These are phyloP conservation scores for Limenitis camilla DNA, from an alignment of 2,888 invertebrate species.

Conservation along the genomic window DNA sequence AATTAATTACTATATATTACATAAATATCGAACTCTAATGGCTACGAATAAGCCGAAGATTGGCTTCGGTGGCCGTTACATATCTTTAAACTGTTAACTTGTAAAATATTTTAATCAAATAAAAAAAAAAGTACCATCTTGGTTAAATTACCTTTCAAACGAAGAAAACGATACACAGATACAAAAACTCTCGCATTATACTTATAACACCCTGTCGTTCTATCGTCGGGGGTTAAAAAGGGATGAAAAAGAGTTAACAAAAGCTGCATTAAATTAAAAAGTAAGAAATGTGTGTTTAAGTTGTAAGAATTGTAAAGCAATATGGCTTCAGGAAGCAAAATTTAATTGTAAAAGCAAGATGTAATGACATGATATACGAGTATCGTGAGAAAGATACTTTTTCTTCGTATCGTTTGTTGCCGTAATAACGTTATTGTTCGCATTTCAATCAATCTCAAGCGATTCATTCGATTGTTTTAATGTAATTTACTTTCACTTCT, in stretches of 20 bases:
- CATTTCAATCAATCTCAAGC: conserved; percentile 14
- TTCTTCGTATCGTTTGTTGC: conserved; percentile 13
- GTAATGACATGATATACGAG: conserved; percentile 1
- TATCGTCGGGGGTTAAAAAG: no score
- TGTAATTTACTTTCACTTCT: conserved; percentile 29
- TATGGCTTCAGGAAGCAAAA: background rate
- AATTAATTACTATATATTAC: no score
- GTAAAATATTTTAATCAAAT: no score
- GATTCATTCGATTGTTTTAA: conserved; percentile 20
- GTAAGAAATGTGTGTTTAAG: background rate
- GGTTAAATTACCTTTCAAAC: no score
- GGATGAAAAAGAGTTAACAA: background rate
- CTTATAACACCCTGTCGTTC: no score
- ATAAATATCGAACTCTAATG: no score
- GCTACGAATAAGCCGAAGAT: no score
- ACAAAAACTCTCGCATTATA: no score
- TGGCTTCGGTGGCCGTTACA: no score
- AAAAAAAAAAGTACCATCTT: no score
- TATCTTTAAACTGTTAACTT: no score
- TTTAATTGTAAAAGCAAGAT: background rate
- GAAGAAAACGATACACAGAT: no score
- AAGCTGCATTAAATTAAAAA: background rate
- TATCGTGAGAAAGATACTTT: conserved; percentile 16
- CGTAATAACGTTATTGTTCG: conserved; percentile 13
- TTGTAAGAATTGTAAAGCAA: background rate